These are phyloP conservation scores for Chaenodraco wilsoni DNA, from an alignment of 2,797 vertebrate species.

Conservation along the genomic window DNA sequence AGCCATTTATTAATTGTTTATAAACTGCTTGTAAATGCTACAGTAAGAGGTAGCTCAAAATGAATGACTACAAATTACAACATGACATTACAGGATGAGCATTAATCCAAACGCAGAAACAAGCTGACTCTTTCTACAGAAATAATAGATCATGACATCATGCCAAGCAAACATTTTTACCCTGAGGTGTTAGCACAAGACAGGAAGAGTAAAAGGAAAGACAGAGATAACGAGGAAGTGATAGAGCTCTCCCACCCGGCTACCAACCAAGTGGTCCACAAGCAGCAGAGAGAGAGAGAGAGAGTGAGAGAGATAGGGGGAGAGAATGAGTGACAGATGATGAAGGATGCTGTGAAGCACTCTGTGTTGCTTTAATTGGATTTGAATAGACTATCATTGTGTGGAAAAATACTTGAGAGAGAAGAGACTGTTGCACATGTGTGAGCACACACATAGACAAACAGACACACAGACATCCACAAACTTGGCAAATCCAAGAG, in stretches of 20 bases:
- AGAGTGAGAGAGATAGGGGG: slow-evolving; percentile 8
- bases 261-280: slow-evolving; percentile 44
- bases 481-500: slow-evolving; percentile 30
- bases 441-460: slow-evolving; percentile 11
- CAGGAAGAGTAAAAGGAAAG: slow-evolving; percentile 29
- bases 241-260: slow-evolving; percentile 36
- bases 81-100: background rate
- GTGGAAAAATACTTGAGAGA: slow-evolving; percentile 60
- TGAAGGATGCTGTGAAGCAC: slow-evolving; percentile 70
- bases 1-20: background rate
- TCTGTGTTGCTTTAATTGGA: slow-evolving; percentile 77
- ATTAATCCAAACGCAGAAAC: slow-evolving; percentile 4
- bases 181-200: slow-evolving; percentile 49
- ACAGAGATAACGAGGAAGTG: slow-evolving; percentile 22
- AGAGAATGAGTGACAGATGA: slow-evolving; percentile 68
- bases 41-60: background rate
- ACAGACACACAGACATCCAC: slow-evolving; percentile 4
- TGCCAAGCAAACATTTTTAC: slow-evolving; percentile 81
- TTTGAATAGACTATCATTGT: slow-evolving; percentile 83
- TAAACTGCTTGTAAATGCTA: background rate
- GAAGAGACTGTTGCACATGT: slow-evolving; percentile 42
- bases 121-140: background rate
- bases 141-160: slow-evolving; percentile 16
- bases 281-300: slow-evolving; percentile 3
- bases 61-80: background rate